Conservation (phyloP, 2,113 vertebrate species). For the Phodopus roborovskii region DNA sequence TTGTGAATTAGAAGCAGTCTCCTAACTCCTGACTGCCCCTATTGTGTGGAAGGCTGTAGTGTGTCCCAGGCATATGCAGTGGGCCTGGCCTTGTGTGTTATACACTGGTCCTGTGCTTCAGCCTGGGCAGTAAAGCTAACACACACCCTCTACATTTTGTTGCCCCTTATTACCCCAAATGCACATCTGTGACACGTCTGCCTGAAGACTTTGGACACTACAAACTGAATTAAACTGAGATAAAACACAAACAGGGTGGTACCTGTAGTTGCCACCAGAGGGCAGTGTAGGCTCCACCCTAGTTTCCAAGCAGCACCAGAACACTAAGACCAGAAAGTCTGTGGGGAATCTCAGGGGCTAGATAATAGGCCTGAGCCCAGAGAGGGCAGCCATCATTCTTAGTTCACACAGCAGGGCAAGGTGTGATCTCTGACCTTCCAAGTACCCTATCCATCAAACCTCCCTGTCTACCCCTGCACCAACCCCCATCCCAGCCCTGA, state of each 20-base stretch:
- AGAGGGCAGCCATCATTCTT: not conserved
- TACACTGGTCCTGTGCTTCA: not conserved
- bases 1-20: not conserved
- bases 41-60: not conserved
- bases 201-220: not conserved
- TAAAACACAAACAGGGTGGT: not conserved
- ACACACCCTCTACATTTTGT: accelerated
- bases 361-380: not conserved
- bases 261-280: conserved; percentile 43
- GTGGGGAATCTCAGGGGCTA: not conserved
- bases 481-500: not conserved
- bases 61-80: not conserved
- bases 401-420: not conserved
- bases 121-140: not conserved
- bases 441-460: not conserved
- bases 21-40: not conserved
- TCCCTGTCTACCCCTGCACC: not conserved
- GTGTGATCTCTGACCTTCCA: conserved; percentile 3
- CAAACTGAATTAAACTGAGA: not conserved
- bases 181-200: not conserved
- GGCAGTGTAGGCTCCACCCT: not conserved
- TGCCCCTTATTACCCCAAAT: accelerated
- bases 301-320: not conserved
- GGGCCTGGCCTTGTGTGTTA: accelerated
- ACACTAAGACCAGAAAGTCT: not conserved